Base-by-base conservation (phyloP, 2,888 invertebrate species). In the Drosophila incognita region DNA sequence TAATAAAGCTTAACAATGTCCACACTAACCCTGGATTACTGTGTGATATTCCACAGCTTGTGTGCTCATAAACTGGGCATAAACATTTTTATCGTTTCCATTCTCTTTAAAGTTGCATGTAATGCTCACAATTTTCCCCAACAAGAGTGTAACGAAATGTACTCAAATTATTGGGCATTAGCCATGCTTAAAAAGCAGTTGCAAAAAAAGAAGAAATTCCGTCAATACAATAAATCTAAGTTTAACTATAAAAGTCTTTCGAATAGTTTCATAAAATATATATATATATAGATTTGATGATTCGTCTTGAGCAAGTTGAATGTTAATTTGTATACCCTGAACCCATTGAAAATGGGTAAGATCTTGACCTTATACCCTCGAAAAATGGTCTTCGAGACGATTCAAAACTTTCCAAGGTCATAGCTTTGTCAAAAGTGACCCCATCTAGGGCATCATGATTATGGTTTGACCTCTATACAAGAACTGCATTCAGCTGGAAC, bases 31-130 rank as follows among this genome's bases (percentile, higher is more conserved):
- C 51, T 51, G 63, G 49, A 29, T 78, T 85, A 75, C 73, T 82
- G 83, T 86, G 81, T 71, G 83, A 82, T 80, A 74, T 80, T 77
- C 83, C 78, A 74, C 86, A 82, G 86, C 86, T 83, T 82, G 86
- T 75, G 81, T 81, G 72, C 87, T 61, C 81, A 81, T 82, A 82
- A 82, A 82, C 67, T 69, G 67, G 58, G 64, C 71, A 72, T 86
- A 83, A 81, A 86, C 81, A 83, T 83, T 83, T 83, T 86, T 83
- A 83, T 83, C 70, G 57, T 68, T 76, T 64, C 27, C 69, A 7
- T 29, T 29, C 6, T 5, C 15, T 57, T 31, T 29, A 46, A 24
- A 10, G 31, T 15, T 70, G 63, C 15, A 29, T 18, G 11, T 11
- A 29, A 42, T 7, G 21, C n/a, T 21, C 15, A 11, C 29, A n/a